Percentiles rank a stretch among this genome's conserved stretches.
These are phyloP conservation scores for Epinephelus cyanopodus DNA, from an alignment of 2,113 vertebrate genomes.

Conservation along the genomic window DNA sequence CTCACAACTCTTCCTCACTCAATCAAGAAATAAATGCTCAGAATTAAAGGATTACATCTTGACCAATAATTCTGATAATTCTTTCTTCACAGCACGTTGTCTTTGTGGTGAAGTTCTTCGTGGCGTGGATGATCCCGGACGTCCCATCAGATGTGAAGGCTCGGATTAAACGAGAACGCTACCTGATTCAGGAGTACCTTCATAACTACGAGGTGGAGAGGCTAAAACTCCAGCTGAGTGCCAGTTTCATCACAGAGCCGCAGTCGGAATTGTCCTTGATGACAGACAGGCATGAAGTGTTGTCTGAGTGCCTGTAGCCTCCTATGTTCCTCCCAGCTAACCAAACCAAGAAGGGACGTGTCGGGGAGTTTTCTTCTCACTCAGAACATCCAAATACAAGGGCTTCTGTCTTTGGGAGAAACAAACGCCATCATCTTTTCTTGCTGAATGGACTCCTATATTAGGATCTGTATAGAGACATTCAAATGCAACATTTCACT, in stretches of 20 bases:
- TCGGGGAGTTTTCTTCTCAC: slow-evolving; percentile 1
- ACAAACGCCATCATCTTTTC: slow-evolving; percentile 21
- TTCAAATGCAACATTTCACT: slow-evolving; percentile 1
- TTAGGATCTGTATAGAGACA: slow-evolving; percentile 47
- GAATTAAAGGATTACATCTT: not conserved
- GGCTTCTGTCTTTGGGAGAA: slow-evolving; percentile 47
- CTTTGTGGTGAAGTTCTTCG: slow-evolving; percentile 96
- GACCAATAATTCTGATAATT: accelerated
- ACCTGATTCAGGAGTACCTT: slow-evolving; percentile 93
- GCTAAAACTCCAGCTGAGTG: slow-evolving; percentile 88
- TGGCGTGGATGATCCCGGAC: slow-evolving; percentile 98
- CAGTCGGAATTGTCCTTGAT: slow-evolving; percentile 76
- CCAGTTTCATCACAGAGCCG: slow-evolving; percentile 83
- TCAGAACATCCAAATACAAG: slow-evolving; percentile 24
- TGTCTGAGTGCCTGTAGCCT: slow-evolving; percentile 84
- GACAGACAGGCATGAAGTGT: slow-evolving; percentile 82
- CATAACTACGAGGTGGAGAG: slow-evolving; percentile 93
- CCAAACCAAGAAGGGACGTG: slow-evolving; percentile 12
- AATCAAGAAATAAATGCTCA: not conserved
- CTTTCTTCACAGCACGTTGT: slow-evolving; percentile 90
- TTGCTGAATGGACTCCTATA: slow-evolving; percentile 56
- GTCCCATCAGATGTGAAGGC: slow-evolving; percentile 93
- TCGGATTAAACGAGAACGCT: slow-evolving; percentile 93
- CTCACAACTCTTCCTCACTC: not conserved
- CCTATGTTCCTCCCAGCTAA: slow-evolving; percentile 3